phyloP scores from a whole-genome alignment of 1,140 invertebrate genomes.

The Drosophila carrolli region DNA sequence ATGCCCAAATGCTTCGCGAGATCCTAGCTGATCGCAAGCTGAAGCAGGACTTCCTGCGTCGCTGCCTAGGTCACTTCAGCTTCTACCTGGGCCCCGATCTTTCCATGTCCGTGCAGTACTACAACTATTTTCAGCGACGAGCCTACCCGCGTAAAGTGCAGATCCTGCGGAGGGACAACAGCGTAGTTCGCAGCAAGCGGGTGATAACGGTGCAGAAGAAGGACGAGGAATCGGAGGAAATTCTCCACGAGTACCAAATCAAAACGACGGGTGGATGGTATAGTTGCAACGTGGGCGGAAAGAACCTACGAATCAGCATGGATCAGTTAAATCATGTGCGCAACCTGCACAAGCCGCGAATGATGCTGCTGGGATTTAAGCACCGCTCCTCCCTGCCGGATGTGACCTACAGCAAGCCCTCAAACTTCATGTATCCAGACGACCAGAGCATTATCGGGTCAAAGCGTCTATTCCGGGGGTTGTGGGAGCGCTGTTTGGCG shows the following conservation, averaged over 20 bases:
- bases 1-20: constrained; percentile 66
- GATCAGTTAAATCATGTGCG: constrained; percentile 63
- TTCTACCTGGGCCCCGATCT: constrained; percentile 68
- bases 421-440: constrained; percentile 81
- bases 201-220: constrained; percentile 58
- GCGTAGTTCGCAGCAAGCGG: constrained; percentile 61
- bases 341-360: constrained; percentile 63
- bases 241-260: constrained; percentile 61
- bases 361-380: constrained; percentile 82
- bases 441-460: constrained; percentile 75
- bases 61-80: constrained; percentile 74
- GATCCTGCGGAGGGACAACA: constrained; percentile 67
- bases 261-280: constrained; percentile 70
- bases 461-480: constrained; percentile 72
- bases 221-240: constrained; percentile 51
- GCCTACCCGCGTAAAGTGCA: constrained; percentile 66
- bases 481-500: constrained; percentile 77
- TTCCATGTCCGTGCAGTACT: constrained; percentile 68
- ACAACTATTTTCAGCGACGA: constrained; percentile 72
- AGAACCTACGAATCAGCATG: constrained; percentile 50
- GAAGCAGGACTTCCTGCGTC: constrained; percentile 68
- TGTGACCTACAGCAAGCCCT: constrained; percentile 64
- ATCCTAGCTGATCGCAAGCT: constrained; percentile 76
- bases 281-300: constrained; percentile 50
- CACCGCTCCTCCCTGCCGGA: constrained; percentile 55